Base-by-base conservation (phyloP, 2,113 vertebrate genomes). In the Hippocampus zosterae region DNA sequence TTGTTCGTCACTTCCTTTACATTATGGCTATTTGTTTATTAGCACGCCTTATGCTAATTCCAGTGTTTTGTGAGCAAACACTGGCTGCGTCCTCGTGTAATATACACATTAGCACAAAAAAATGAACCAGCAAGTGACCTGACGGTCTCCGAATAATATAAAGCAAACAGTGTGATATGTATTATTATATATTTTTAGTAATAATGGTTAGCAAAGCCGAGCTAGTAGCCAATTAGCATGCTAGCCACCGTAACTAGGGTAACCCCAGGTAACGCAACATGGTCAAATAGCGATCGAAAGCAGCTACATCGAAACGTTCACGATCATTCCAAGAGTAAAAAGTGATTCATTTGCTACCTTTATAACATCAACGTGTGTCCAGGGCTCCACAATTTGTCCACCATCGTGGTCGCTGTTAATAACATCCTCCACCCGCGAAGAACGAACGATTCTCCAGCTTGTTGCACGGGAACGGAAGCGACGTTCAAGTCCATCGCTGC, bases 271-370 rank as follows among this genome's bases (percentile, higher is more conserved):
- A 1, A 44, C 10, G 40, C 33, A 10, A 56, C 0, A 5, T 41
- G 1, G 21, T 19, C 5, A 37, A 25, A 19, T 53, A 37, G 2
- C 42, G 19, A 75, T 1, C 8, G 3, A 8, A 3, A 3, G 7
- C 29, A 67, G 41, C 23, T 60, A 23, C 23, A 1, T 19, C 3
- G 3, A 0, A 1, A 0, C 64, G 15, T 21, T 62, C 15, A n/a
- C 11, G 40, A 12, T 18, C 10, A 1, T 5, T 52, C 12, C 21
- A 69, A 50, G 40, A 2, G 13, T 65, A 25, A 25, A 9, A 27
- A 16, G 13, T 44, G 8, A 15, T 65, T 3, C 1, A 46, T 55
- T 21, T 0, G 3, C 3, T 88, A 87, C 85, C 85, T 88, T 87
- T 68, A 65, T 15, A 73, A 65, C 59, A 41, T 73, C 78, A 62